phyloP scores from a whole-genome alignment of 2,797 vertebrate species.

The Crenichthys baileyi region DNA sequence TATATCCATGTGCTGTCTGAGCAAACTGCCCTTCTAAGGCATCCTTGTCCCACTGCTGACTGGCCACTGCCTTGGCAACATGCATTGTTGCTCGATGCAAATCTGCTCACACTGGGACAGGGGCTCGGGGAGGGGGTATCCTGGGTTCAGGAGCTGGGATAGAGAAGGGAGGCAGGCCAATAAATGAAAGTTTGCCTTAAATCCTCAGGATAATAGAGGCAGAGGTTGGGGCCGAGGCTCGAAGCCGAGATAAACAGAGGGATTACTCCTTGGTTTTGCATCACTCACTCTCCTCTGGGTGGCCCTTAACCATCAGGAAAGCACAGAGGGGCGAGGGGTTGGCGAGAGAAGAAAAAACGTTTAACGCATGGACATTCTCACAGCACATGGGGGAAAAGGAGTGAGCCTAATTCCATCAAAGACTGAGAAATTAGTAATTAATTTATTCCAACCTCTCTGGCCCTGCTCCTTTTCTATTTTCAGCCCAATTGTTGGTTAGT shows the following conservation, averaged over 20 bases:
- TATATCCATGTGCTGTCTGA: conserved; percentile 65
- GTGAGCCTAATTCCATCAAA: conserved; percentile 99
- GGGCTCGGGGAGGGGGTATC: conserved; percentile 72
- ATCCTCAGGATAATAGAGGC: conserved; percentile 94
- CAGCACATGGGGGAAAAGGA: conserved; percentile 89
- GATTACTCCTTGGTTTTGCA: conserved; percentile 97
- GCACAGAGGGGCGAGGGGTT: conserved; percentile 42
- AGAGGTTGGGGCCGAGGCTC: conserved; percentile 92
- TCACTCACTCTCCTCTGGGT: conserved; percentile 97
- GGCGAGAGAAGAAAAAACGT: conserved; percentile 78
- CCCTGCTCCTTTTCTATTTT: conserved; percentile 69
- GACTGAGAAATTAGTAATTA: conserved; percentile 96
- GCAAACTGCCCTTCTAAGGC: conserved; percentile 57
- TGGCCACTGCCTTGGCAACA: conserved; percentile 86
- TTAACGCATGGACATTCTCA: conserved; percentile 94
- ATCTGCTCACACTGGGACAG: conserved; percentile 89
- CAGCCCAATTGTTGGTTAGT: conserved; percentile 90
- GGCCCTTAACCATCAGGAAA: conserved; percentile 93
- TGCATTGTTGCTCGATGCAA: conserved; percentile 91
- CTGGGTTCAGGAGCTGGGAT: conserved; percentile 84
- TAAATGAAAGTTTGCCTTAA: conserved; percentile 96
- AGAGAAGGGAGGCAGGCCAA: conserved; percentile 86
- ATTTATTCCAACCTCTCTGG: conserved; percentile 93
- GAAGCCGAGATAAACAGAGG: conserved; percentile 97
- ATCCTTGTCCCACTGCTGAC: conserved; percentile 73